A percentile compares a stretch with the other conserved stretches of the same genome.
These are phyloP conservation scores for Andrena haemorrhoa DNA, from an alignment of 2,888 invertebrate species.

Conservation along the genomic window DNA sequence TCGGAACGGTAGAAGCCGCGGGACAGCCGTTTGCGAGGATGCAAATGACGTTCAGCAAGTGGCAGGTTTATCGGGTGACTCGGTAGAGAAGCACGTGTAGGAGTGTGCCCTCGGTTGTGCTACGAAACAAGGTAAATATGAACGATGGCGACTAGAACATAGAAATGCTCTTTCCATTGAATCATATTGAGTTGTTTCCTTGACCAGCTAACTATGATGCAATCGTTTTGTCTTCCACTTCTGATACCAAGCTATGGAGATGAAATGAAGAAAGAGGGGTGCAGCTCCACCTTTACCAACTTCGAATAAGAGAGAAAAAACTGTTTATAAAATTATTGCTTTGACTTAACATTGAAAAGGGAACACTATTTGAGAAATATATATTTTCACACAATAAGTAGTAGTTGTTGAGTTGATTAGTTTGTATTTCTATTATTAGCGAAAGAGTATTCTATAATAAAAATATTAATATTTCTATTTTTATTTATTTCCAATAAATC, in stretches of 20 bases:
- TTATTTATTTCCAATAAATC: no score
- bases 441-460: no score
- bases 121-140: background rate
- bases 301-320: no score
- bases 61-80: background rate
- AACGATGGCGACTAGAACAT: background rate
- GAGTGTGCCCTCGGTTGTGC: background rate
- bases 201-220: slow-evolving; percentile 5
- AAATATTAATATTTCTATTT: no score
- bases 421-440: no score
- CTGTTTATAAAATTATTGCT: no score
- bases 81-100: background rate
- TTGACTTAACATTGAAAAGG: no score
- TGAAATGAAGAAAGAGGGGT: background rate
- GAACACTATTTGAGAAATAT: no score
- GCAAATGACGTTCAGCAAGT: slow-evolving; percentile 29
- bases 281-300: no score
- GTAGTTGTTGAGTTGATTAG: no score
- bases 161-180: background rate
- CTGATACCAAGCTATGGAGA: background rate
- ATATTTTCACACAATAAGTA: no score
- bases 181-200: background rate
- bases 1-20: slow-evolving; percentile 21
- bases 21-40: background rate
- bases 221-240: background rate